Base-by-base conservation (phyloP, 2,888 invertebrate genomes). In the Marronus borbonicus region DNA sequence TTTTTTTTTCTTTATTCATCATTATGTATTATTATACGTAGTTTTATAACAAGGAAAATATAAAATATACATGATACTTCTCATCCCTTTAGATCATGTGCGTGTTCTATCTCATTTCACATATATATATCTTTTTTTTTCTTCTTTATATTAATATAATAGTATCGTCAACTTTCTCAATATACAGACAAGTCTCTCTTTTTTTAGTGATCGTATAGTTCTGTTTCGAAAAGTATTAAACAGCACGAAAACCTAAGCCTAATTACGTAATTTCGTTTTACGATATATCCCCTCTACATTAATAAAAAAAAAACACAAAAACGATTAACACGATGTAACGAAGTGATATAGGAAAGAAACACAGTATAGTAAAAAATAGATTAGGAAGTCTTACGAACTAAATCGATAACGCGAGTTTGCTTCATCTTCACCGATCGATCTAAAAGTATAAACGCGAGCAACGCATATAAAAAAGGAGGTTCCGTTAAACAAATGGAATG, bases 141-240 rank as follows among this genome's bases (percentile, higher is more conserved):
- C 83, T 49, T 49, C 24, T 49, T 49, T 66, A 36, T 20, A 44
- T 66, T 12, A 17, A 17, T 49, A 24, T 68, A 44, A 36, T 68
- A 17, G 68, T 50, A 49, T 49, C 68, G 39, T 65, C 50, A 68
- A 68, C 72, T 81, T 87, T 86, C 87, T 87, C 87, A 87, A 88
- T 88, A 88, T 88, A 87, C 87, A 88, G 85, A 87, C 86, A 87
- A 84, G 84, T 79, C 77, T 76, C 60, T 70, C 60, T 55, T 55
- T 44, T 8, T 44, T 8, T 44, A 44, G 44, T 36, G 52, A 36
- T 58, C 31, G 58, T 77, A 77, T 44, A 62, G 39, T 39, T 55
- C 49, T 39, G 28, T 69, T 52, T 50, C 28, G 44, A 31, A 49
- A 76, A 76, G 50, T 76, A 76, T 36, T 49, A 76, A 76, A 76